These are phyloP conservation scores for Saccopteryx bilineata DNA, from an alignment of 2,113 vertebrate genomes.

Conservation along the genomic window DNA sequence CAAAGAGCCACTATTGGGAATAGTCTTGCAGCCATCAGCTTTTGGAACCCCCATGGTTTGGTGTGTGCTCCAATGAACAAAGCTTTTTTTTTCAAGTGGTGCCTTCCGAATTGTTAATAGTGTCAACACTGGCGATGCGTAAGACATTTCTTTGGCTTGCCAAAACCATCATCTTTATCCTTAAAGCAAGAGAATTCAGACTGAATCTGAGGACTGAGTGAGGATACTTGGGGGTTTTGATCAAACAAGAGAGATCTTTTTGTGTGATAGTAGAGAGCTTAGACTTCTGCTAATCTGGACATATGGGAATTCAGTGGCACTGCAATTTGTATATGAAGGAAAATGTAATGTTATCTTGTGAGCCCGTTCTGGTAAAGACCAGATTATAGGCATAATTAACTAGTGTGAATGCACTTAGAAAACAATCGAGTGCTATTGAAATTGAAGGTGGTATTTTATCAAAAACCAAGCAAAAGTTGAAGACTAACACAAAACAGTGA, in stretches of 20 bases:
- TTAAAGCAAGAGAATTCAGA: background rate
- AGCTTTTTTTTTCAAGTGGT: background rate
- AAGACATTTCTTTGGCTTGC: conserved; percentile 27
- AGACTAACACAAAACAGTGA: background rate
- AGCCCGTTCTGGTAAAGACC: background rate
- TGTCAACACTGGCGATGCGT: background rate
- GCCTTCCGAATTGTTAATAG: background rate
- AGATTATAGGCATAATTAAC: background rate
- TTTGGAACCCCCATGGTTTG: background rate
- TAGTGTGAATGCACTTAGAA: background rate
- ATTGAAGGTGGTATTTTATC: conserved; percentile 20
- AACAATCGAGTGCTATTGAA: background rate
- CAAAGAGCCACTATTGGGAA: background rate
- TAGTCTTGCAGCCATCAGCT: background rate
- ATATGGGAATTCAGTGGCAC: background rate
- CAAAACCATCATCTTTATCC: background rate
- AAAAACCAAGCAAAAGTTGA: background rate
- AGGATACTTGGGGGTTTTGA: background rate
- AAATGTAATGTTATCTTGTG: background rate
- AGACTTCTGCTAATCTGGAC: background rate
- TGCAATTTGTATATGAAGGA: conserved; percentile 31
- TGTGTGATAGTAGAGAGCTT: background rate
- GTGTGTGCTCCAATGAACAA: background rate
- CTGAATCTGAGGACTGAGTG: background rate
- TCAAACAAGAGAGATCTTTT: background rate